A percentile compares a stretch with the other conserved stretches of the same genome.
These are phyloP conservation scores for Ictidomys tridecemlineatus DNA, from an alignment of 2,113 vertebrate species.

Conservation along the genomic window DNA sequence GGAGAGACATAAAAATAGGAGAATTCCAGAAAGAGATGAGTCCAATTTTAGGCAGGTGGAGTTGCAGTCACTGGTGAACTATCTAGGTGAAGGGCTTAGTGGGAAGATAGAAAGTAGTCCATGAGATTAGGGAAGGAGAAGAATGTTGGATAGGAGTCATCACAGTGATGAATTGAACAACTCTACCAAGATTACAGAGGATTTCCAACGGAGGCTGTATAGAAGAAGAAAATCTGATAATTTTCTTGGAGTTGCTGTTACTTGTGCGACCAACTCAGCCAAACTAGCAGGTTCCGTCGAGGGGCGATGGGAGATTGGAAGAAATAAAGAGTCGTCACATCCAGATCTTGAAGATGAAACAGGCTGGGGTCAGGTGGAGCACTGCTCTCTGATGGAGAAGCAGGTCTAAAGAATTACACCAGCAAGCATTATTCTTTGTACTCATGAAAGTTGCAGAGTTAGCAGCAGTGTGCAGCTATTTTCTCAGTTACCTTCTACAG, in stretches of 20 bases:
- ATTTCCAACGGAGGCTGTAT: background rate
- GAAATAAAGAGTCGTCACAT: too few relatives aligned
- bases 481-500: too few relatives aligned
- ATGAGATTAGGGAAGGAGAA: background rate
- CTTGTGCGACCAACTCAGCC: background rate
- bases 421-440: too few relatives aligned
- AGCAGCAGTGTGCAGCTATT: too few relatives aligned
- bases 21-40: background rate
- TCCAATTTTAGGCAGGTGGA: background rate
- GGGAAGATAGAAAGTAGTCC: background rate
- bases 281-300: too few relatives aligned
- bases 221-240: background rate
- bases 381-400: too few relatives aligned
- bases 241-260: background rate
- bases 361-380: too few relatives aligned
- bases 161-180: background rate
- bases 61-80: background rate
- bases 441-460: too few relatives aligned
- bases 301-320: too few relatives aligned
- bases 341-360: too few relatives aligned
- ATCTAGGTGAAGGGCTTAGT: fast-evolving
- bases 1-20: background rate
- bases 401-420: too few relatives aligned
- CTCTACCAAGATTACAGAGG: background rate
- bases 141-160: background rate